These are phyloP conservation scores for Taeniopygia guttata DNA, from an alignment of 2,797 vertebrate species.

Conservation along the genomic window DNA sequence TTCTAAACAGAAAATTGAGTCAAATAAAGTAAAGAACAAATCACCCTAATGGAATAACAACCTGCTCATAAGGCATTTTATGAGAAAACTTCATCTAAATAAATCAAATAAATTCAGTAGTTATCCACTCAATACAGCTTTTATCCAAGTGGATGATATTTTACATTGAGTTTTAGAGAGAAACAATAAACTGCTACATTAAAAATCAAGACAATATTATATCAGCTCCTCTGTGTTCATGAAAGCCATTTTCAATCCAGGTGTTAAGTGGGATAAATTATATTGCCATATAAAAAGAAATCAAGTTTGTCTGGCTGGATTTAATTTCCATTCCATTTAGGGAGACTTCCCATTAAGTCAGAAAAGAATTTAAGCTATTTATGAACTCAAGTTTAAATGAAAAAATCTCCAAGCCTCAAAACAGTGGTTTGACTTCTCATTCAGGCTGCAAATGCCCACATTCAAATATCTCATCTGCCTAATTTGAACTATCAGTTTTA, in stretches of 20 bases:
- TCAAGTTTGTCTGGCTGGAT: not conserved
- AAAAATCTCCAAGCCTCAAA: not conserved
- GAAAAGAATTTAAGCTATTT: not conserved
- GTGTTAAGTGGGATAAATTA: not conserved
- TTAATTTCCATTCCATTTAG: not conserved
- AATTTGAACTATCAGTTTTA: not conserved
- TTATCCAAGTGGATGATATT: not conserved
- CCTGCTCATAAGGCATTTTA: not conserved
- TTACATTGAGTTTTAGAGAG: not conserved
- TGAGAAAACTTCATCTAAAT: not conserved
- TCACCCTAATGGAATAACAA: not conserved
- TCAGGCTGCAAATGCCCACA: not conserved
- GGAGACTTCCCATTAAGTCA: not conserved
- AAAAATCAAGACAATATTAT: not conserved
- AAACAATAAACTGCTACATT: not conserved
- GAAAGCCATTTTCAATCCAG: not conserved
- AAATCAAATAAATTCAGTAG: not conserved
- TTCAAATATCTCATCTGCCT: not conserved
- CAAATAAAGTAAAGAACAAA: conserved; percentile 23
- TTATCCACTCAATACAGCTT: not conserved
- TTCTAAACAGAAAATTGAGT: conserved; percentile 1
- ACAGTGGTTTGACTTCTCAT: not conserved
- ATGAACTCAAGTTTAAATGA: not conserved
- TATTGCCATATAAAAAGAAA: not conserved
- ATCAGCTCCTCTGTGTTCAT: not conserved